Percentiles rank a stretch among this genome's conserved stretches.
Evolutionary conservation across 2,113 vertebrate species (phyloP).

Genomic region (Phycodurus eques): DNA sequence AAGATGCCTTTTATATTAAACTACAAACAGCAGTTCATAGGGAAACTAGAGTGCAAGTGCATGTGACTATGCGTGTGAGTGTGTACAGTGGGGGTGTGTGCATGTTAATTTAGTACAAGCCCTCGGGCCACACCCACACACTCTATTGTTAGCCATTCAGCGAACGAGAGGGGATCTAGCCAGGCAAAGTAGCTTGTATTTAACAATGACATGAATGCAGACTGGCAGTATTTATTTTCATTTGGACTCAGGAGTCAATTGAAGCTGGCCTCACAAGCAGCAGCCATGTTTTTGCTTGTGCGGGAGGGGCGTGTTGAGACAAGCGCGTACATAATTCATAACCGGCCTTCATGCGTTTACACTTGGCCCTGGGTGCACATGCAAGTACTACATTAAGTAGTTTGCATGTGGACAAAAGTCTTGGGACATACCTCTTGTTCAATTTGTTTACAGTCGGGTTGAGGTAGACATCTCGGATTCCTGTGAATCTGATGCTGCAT

Average conservation of each 20-base stretch:
- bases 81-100: constrained; percentile 55
- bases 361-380: constrained; percentile 37
- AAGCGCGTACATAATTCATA: constrained; percentile 62
- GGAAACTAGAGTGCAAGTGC: constrained; percentile 36
- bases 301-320: constrained; percentile 39
- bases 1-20: constrained; percentile 59
- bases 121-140: constrained; percentile 63
- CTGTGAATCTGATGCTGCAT: background rate
- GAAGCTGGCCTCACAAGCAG: constrained; percentile 47
- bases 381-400: background rate
- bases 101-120: constrained; percentile 58
- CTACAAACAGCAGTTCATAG: constrained; percentile 43
- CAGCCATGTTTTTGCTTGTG: constrained; percentile 46
- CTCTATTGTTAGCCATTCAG: constrained; percentile 54
- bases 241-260: constrained; percentile 47
- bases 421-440: background rate
- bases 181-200: constrained; percentile 53
- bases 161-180: constrained; percentile 39
- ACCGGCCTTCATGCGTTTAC: constrained; percentile 23
- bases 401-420: constrained; percentile 4
- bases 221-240: constrained; percentile 52
- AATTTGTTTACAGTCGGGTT: too few relatives aligned
- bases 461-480: background rate
- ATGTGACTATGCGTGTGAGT: constrained; percentile 19
- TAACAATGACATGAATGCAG: constrained; percentile 52